Evolutionary conservation across 2,888 invertebrate genomes (phyloP), one percentile per base, ranked within the genome.

Genomic region (Synergus gifuensis): DNA sequence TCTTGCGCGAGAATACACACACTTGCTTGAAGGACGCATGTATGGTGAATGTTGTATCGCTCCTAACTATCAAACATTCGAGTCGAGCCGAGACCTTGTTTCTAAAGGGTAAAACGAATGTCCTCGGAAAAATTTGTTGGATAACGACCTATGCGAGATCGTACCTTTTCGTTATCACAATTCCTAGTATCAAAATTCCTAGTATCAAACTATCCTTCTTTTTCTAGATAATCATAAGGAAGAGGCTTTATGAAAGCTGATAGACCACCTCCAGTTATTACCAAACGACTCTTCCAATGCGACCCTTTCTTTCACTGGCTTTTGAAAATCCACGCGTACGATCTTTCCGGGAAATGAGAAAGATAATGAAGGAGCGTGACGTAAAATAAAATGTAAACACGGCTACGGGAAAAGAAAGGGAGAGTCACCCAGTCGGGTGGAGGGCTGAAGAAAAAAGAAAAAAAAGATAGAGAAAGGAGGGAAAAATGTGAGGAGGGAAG

Each of bases 351-450:
- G 87, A 87, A 89, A 88, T 86, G 86, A 86, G 85, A 86, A 84
- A 87, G 88, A 88, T 89, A 87, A 89, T 88, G 85, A 87, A 87
- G 85, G 85, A 87, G 85, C 87, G 87, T 85, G 86, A 86, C 83
- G 85, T 87, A 87, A 88, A 90, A 88, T 87, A 89, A 88, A 89
- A 89, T 89, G 87, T 89, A 87, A 90, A 89, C 86, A 89, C 77
- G 83, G 42, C 16, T 67, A 64, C 81, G 73, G 83, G 84, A 76
- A 79, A 77, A 79, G 77, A 76, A 80, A 80, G 81, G 76, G 79
- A 80, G 76, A 81, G 80, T 82, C 73, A 77, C 83, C 81, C 82
- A 82, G 80, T 77, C 82, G 54, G 79, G 4, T 76, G 40, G 9
- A 54, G 63, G 49, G 49, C 49, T 12, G 58, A n/a, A 64, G 64